Base-by-base conservation (phyloP, 2,113 vertebrate genomes). In the Zosterops lateralis region DNA sequence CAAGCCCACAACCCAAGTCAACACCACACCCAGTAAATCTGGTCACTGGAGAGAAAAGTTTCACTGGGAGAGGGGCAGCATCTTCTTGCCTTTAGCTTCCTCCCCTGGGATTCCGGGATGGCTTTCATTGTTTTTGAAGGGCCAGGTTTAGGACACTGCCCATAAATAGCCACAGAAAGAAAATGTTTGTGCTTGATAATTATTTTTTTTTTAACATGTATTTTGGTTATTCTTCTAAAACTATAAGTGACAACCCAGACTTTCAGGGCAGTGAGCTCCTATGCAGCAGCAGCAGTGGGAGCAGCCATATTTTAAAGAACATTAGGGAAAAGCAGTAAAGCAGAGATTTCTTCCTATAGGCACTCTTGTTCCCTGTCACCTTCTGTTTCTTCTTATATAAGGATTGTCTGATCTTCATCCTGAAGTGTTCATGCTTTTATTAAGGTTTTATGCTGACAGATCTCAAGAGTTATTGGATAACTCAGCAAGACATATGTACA, bases 401-500 rank as follows among this genome's bases (percentile, higher is more conserved):
- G 42, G 32, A 60, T 70, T 93, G 82, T 90, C 92, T 96, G 70
- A 92, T 90, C 81, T 93, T 90, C 89, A 78, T 96, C 76, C 77
- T 95, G 85, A 94, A 95, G 80, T 84, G 76, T 89, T 95, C 67
- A 3, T 95, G 82, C 89, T 94, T 94, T 91, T 96, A 79, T 91
- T 93, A 90, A 90, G n/a, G 76, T 89, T 94, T 95, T 87, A 72
- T 92, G 84, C 89, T 96, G 95, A 95, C 95, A 95, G 91, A 68
- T 87, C 75, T 95, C 84, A 97, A 95, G 82, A 93, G 67, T 89
- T 92, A 84, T 45, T 96, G 91, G 73, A 89, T 96, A 96, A 97
- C 93, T 94, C 38, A 24, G 89, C 70, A 84, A 96, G 95, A 94
- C 96, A 95, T 96, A 93, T 79, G 93, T 95, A 96, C 89, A 86